Evolutionary conservation across 1,140 invertebrate species (phyloP).

Genomic region (Neodiprion fabricii): DNA sequence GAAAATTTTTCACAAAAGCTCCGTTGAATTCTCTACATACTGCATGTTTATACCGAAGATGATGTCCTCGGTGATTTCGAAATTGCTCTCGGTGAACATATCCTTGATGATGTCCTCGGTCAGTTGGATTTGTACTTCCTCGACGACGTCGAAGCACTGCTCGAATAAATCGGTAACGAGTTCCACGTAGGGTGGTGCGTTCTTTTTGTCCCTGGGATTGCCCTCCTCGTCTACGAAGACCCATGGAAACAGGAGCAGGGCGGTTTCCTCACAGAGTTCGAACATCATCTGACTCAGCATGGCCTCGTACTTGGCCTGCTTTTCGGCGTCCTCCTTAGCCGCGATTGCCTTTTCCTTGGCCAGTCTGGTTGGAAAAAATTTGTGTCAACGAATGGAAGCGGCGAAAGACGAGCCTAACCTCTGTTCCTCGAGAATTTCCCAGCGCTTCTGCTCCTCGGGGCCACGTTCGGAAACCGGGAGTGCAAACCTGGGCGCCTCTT

Average conservation of each 20-base stretch:
- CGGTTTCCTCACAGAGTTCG: constrained; percentile 47
- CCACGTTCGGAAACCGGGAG: constrained; percentile 20
- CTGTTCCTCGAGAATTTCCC: not conserved
- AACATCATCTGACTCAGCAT: constrained; percentile 45
- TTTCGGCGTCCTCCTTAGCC: constrained; percentile 36
- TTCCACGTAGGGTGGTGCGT: constrained; percentile 41
- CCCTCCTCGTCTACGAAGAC: constrained; percentile 43
- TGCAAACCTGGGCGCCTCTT: constrained; percentile 28
- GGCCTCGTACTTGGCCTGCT: constrained; percentile 39
- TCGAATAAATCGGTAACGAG: constrained; percentile 41
- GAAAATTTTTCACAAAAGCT: constrained; percentile 14
- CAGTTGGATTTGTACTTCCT: constrained; percentile 39
- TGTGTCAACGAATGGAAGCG: no score
- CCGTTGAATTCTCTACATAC: not conserved
- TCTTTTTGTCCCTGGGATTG: constrained; percentile 37
- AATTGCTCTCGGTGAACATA: constrained; percentile 42
- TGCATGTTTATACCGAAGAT: constrained; percentile 31
- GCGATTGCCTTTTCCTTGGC: constrained; percentile 27
- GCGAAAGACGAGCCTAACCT: not conserved
- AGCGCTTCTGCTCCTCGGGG: constrained; percentile 19
- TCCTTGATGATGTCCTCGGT: constrained; percentile 37
- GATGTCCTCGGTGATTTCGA: constrained; percentile 37
- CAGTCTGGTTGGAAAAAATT: constrained; percentile 26
- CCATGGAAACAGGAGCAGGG: constrained; percentile 48
- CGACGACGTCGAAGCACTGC: constrained; percentile 45